Evolutionary conservation across 2,888 invertebrate species (phyloP).

Genomic region (Rhagonycha fulva): DNA sequence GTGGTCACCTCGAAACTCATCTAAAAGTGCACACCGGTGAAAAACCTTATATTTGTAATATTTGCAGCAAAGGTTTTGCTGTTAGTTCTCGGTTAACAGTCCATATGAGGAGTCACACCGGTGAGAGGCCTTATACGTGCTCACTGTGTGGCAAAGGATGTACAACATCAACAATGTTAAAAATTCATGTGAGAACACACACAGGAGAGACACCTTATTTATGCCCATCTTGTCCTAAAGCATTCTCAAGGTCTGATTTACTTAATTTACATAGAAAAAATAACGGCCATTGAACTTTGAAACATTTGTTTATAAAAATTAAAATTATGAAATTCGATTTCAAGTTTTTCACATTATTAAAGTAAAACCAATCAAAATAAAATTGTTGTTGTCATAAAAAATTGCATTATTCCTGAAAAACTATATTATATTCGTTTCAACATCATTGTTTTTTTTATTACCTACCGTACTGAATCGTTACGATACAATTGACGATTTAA

Average conservation of each 20-base stretch:
- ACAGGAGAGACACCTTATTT: slow-evolving; percentile 41
- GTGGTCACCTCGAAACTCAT: slow-evolving; percentile 33
- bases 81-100: slow-evolving; percentile 37
- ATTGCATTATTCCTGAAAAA: neutral
- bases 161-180: slow-evolving; percentile 38
- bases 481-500: neutral
- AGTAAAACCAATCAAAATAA: neutral
- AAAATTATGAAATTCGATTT: neutral
- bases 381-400: neutral
- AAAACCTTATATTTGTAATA: slow-evolving; percentile 34
- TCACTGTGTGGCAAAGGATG: slow-evolving; percentile 38
- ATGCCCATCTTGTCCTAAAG: slow-evolving; percentile 35
- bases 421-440: neutral
- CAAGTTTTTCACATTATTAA: neutral
- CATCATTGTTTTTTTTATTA: neutral
- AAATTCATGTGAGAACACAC: slow-evolving; percentile 38
- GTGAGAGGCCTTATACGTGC: slow-evolving; percentile 38
- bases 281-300: slow-evolving; percentile 37
- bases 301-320: neutral
- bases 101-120: slow-evolving; percentile 39
- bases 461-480: neutral
- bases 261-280: slow-evolving; percentile 34
- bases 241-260: slow-evolving; percentile 38
- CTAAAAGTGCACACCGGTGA: slow-evolving; percentile 33
- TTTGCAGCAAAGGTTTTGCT: slow-evolving; percentile 38